phyloP scores from a whole-genome alignment of 30 jellyfish, hydroid and myxozoan genomes.

The Aurelia sp. region DNA sequence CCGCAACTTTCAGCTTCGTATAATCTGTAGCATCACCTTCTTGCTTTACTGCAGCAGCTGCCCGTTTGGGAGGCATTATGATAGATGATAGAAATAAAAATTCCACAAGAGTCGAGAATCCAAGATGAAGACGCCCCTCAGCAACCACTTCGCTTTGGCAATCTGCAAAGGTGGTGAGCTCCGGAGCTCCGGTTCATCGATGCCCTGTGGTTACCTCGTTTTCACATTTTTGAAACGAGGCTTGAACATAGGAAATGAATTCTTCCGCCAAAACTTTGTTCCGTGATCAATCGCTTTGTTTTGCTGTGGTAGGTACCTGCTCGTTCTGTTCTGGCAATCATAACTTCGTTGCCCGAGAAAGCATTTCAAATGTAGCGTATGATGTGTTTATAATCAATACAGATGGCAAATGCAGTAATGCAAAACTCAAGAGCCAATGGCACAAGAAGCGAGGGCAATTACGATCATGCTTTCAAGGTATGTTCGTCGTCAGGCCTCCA shows the following conservation, averaged over 20 bases:
- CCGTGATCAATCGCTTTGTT: neutral
- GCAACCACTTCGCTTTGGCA: too few species aligned
- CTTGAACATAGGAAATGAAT: neutral
- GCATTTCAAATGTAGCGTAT: neutral
- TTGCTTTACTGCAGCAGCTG: slow-evolving; percentile 23
- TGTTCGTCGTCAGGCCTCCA: neutral
- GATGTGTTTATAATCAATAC: neutral
- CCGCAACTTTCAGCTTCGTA: slow-evolving; percentile 74
- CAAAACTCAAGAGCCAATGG: slow-evolving; percentile 70
- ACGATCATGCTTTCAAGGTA: slow-evolving; percentile 45
- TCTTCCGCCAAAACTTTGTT: slow-evolving; percentile 54
- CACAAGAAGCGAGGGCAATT: slow-evolving; percentile 31
- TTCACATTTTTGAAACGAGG: too few species aligned
- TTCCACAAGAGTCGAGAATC: too few species aligned
- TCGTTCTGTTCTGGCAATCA: too few species aligned
- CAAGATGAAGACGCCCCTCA: too few species aligned
- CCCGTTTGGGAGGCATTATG: slow-evolving; percentile 80
- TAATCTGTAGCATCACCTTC: slow-evolving; percentile 57
- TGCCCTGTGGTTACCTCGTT: too few species aligned
- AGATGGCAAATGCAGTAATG: slow-evolving; percentile 62
- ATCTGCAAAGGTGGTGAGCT: too few species aligned
- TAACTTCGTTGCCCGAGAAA: neutral
- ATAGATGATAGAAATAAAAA: too few species aligned
- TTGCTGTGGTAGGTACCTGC: slow-evolving; percentile 32
- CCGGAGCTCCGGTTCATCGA: too few species aligned